Evolutionary conservation across 1,140 invertebrate species (phyloP), one percentile per base, ranked within the genome.

Genomic region (Diabrotica virgifera): DNA sequence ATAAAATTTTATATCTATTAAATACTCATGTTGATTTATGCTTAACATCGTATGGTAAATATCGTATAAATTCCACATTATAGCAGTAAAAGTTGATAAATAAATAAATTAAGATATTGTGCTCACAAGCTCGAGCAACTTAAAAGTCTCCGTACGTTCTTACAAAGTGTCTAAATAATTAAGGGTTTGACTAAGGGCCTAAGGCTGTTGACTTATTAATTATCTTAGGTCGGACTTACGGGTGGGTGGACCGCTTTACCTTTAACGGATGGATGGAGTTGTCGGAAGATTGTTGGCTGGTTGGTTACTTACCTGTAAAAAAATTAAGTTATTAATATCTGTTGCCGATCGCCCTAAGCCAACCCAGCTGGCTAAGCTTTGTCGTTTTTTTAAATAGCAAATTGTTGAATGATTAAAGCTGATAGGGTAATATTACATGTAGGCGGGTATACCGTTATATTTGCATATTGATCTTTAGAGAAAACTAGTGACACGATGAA

Each of bases 241-340:
- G 40, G 40, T 46, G 40, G 40, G 40, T 46, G 40, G 5, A 46
- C 40, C 40, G 40, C 40, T 46, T 46, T 46, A 46, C 40, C 40
- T 46, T 46, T n/a, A 5, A 46, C n/a, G 40, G 40, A 10, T 46
- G n/a, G 8, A 46, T 46, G n/a, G 5, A 46, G 40, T 46, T 46
- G 40, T 24, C 24, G 24, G 24, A 24, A 24, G 24, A 24, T 24
- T 24, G 24, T 24, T 24, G 24, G 24, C 24, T 24, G 24, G 24
- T 24, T 24, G 24, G 24, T 8, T 46, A 46, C 40, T 46, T 46
- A 46, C 40, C 40, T 46, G 40, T 46, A 46, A 46, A 46, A 46
- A 46, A 46, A 46, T 46, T 46, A 46, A 46, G 40, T 46, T 46
- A 46, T 46, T 46, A 46, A 46, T 46, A 46, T 46, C 40, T 46